phyloP scores from a whole-genome alignment of 2,797 vertebrate genomes.

The Leptodactylus fallax region DNA sequence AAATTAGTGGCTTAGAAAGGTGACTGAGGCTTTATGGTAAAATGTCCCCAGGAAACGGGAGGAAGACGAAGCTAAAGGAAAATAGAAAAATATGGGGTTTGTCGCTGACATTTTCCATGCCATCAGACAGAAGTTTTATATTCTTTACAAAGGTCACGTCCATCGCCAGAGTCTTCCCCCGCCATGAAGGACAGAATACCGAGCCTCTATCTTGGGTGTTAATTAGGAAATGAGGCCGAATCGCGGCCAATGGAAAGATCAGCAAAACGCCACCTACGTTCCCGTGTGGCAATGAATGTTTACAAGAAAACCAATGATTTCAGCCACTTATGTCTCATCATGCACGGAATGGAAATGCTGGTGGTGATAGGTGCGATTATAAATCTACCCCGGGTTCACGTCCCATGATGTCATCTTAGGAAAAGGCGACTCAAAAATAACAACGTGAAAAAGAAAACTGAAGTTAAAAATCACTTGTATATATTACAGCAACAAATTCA shows the following conservation, averaged over 20 bases:
- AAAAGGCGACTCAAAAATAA: neutral
- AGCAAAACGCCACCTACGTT: neutral
- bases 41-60: conserved; percentile 64
- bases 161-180: conserved; percentile 55
- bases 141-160: conserved; percentile 65
- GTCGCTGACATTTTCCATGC: conserved; percentile 80
- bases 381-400: neutral
- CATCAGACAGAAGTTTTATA: conserved; percentile 59
- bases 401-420: neutral
- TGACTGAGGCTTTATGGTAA: conserved; percentile 53
- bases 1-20: conserved; percentile 62
- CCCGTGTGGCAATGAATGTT: neutral
- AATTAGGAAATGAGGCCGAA: neutral
- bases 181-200: conserved; percentile 54
- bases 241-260: neutral
- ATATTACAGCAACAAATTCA: neutral
- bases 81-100: conserved; percentile 79
- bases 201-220: conserved; percentile 28
- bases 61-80: conserved; percentile 79
- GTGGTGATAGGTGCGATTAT: neutral
- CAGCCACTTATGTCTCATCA: neutral
- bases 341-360: neutral
- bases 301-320: neutral
- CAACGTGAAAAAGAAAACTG: neutral
- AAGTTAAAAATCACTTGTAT: neutral